phyloP scores from a whole-genome alignment of 2,113 vertebrate species.

The Pelodiscus sinensis region DNA sequence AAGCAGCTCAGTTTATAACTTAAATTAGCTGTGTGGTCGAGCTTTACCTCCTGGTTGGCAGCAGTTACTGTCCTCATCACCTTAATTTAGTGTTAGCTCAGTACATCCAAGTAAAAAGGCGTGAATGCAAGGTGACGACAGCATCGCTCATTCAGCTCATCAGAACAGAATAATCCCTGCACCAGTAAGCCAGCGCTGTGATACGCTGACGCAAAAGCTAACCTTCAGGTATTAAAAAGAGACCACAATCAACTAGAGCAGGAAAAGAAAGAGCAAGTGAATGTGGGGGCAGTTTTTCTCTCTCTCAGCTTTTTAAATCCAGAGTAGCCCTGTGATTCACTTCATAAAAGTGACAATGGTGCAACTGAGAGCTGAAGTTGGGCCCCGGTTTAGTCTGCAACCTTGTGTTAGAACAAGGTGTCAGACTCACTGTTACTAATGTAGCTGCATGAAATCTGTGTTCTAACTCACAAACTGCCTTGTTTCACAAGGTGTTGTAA shows the following conservation, averaged over 20 bases:
- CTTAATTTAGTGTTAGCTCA: neutral
- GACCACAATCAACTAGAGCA: neutral
- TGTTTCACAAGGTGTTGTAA: neutral
- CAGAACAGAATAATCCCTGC: neutral
- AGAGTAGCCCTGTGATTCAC: neutral
- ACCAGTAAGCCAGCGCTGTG: neutral
- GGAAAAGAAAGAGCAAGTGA: neutral
- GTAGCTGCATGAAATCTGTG: neutral
- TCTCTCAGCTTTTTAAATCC: neutral
- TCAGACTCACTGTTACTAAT: neutral
- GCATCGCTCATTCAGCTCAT: fast-evolving
- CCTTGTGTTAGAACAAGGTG: fast-evolving
- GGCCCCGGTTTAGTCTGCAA: neutral
- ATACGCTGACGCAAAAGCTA: neutral
- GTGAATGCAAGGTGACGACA: neutral
- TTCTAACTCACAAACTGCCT: neutral
- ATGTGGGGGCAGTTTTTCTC: slow-evolving; percentile 3
- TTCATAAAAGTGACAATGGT: neutral
- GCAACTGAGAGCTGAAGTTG: neutral
- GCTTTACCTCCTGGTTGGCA: neutral
- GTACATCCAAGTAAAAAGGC: neutral
- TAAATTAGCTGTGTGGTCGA: neutral
- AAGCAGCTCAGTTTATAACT: neutral
- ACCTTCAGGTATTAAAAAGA: fast-evolving
- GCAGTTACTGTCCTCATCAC: neutral